Percentiles rank a stretch among this genome's conserved stretches.
These are phyloP conservation scores for Pterostichus madidus DNA, from an alignment of 2,888 invertebrate genomes.

Conservation along the genomic window DNA sequence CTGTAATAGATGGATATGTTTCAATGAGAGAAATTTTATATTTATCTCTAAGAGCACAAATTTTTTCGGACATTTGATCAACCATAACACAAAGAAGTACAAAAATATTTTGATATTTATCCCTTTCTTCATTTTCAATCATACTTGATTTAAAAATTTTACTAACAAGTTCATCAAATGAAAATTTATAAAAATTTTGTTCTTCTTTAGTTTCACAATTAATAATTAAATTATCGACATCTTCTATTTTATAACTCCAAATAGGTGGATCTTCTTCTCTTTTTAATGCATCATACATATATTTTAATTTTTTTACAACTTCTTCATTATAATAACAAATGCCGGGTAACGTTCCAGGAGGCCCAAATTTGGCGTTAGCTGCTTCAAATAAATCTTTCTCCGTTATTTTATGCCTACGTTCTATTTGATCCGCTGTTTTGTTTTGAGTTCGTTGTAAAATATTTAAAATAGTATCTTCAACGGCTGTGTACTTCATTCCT, in stretches of 20 bases:
- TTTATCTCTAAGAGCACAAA: slow-evolving; percentile 63
- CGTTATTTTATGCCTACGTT: slow-evolving; percentile 29
- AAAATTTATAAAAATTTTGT: slow-evolving; percentile 15
- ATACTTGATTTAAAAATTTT: slow-evolving; percentile 67
- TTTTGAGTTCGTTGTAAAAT: slow-evolving; percentile 8
- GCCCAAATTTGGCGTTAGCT: slow-evolving; percentile 68
- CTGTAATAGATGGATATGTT: slow-evolving; percentile 65
- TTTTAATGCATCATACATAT: slow-evolving; percentile 68
- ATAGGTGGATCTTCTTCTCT: slow-evolving; percentile 54
- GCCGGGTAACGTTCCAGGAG: slow-evolving; percentile 58
- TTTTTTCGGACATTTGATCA: slow-evolving; percentile 68
- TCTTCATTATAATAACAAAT: slow-evolving; percentile 69
- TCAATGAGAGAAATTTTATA: slow-evolving; percentile 61
- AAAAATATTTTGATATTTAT: slow-evolving; percentile 67
- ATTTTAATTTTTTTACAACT: slow-evolving; percentile 68
- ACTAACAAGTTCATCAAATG: slow-evolving; percentile 66
- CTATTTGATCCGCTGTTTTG: not conserved
- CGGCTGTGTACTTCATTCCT: slow-evolving; percentile 68
- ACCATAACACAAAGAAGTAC: slow-evolving; percentile 69
- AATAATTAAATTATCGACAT: slow-evolving; percentile 68
- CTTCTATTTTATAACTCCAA: slow-evolving; percentile 68
- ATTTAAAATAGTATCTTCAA: slow-evolving; percentile 67
- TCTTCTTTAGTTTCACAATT: slow-evolving; percentile 5
- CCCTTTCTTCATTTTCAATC: slow-evolving; percentile 54
- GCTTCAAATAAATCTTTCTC: slow-evolving; percentile 70